Base-by-base conservation (phyloP, 2,797 vertebrate genomes). In the Nannoperca obscura region DNA sequence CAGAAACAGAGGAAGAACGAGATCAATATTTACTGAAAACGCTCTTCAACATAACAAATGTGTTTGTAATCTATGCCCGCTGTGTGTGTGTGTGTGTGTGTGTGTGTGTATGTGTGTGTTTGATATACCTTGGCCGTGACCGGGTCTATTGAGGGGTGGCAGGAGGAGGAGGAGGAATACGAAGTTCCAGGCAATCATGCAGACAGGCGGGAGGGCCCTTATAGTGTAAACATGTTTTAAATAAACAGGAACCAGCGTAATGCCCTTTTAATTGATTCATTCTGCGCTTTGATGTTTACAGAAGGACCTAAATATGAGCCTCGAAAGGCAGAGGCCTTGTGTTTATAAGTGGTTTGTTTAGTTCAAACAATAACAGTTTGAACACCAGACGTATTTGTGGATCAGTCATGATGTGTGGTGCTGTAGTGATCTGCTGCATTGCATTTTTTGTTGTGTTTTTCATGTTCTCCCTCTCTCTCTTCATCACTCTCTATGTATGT, bases 251-350 rank as follows among this genome's bases (percentile, higher is more conserved):
- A 96, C 94, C 94, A 88, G 93, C 86, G 88, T 95, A 96, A 96
- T 96, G 95, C 94, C 91, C 93, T 95, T 95, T 96, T 96, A 96
- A 96, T 96, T 95, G 95, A 95, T 96, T 96, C 94, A 95, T 95
- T 96, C 95, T 96, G 95, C 91, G 92, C 93, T 88, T 81, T 55
- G 85, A 91, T 95, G 95, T 96, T 96, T 95, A 95, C 94, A 95
- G 93, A 96, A 95, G 90, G 92, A 91, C 89, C 94, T 94, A 94
- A 96, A 95, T 95, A 94, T 95, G 94, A 94, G 93, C 90, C 93
- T 95, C 88, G 93, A 93, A 94, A 94, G 91, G 94, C 93, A 92
- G 84, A 89, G 93, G 94, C 93, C 94, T 91, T 92, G 92, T 95
- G 93, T 95, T 95, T 95, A 95, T 94, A 95, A 95, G 94, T 93